Evolutionary conservation across 1,140 invertebrate species (phyloP), one percentile per base, ranked within the genome.

Genomic region (Pissodes strobi): DNA sequence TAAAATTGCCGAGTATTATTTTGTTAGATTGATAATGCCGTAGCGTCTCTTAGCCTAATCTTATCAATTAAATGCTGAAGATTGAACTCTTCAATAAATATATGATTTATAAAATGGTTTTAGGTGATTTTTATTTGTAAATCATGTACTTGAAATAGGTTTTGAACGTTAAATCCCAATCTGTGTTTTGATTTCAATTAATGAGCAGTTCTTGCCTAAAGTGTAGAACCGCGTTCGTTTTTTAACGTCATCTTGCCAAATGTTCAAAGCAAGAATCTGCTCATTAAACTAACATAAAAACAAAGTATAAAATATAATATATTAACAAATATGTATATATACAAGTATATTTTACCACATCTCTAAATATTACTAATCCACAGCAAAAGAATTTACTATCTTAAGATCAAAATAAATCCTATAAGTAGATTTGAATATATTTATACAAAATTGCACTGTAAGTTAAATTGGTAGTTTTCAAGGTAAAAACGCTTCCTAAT

Each of bases 401-500:
- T 55, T 55, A 38, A 3, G 17, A 15, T 55, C 37, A 3, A 46
- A 13, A 12, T 17, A 56, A 56, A 17, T 27, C 53, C 25, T 12
- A 18, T 9, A 56, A 56, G 34, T 41, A 56, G 13, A 38, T 41
- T 25, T 56, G 43, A 43, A 56, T 56, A 27, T 56, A 41, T 13
- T 41, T 41, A 56, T 56, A 56, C 22, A 56, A 52, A 56, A 56
- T 43, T 56, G 53, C 53, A 56, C 53, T 56, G 17, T 41, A 41
- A n/a, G 30, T 56, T 21, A 56, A 43, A 55, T 37, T 13, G 17
- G 15, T 25, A 12, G 48, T 17, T 51, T 15, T 23, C 22, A 23
- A 51, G 9, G 23, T 12, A 18, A 46, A 10, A 10, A 18, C 17
- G 6, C n/a, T 5, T 3, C 18, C 43, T 46, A 17, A 19, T 17